These are phyloP conservation scores for Diacarnus erythraeanus DNA, from an alignment of 37 sponge, comb jelly and placozoan species.

Conservation along the genomic window DNA sequence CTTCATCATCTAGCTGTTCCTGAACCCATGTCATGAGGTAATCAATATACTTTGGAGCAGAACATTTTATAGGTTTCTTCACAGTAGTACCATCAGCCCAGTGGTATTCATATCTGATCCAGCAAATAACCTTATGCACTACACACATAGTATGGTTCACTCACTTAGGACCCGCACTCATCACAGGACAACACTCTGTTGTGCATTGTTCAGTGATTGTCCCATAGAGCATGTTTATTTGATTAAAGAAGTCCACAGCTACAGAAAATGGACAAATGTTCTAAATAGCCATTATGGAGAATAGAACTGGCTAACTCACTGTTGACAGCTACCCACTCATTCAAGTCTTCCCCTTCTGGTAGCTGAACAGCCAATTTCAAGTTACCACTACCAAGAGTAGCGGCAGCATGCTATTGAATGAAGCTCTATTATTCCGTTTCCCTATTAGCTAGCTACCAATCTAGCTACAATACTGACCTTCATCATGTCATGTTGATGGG, in stretches of 20 bases:
- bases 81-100: slow-evolving; percentile 98
- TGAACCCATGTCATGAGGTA: slow-evolving; percentile 99
- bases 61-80: slow-evolving; percentile 98
- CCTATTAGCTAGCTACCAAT: background rate
- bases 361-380: slow-evolving; percentile 90
- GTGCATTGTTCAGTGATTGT: slow-evolving; percentile 97
- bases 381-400: slow-evolving; percentile 95
- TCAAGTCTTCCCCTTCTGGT: slow-evolving; percentile 97
- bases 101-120: slow-evolving; percentile 94
- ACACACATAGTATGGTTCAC: slow-evolving; percentile 1
- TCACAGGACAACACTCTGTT: slow-evolving; percentile 90
- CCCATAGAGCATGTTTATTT: slow-evolving; percentile 99
- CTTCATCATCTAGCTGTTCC: slow-evolving; percentile 97
- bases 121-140: background rate
- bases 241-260: slow-evolving; percentile 99
- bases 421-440: background rate
- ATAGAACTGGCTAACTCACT: slow-evolving; percentile 71
- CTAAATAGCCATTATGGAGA: background rate
- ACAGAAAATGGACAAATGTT: slow-evolving; percentile 4
- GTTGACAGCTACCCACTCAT: slow-evolving; percentile 99
- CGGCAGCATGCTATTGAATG: slow-evolving; percentile 70
- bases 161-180: slow-evolving; percentile 99
- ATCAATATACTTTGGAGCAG: slow-evolving; percentile 99
- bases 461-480: slow-evolving; percentile 27
- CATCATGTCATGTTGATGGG: slow-evolving; percentile 90